These are phyloP conservation scores for Xerus inauris DNA, from an alignment of 2,113 vertebrate species.

Conservation along the genomic window DNA sequence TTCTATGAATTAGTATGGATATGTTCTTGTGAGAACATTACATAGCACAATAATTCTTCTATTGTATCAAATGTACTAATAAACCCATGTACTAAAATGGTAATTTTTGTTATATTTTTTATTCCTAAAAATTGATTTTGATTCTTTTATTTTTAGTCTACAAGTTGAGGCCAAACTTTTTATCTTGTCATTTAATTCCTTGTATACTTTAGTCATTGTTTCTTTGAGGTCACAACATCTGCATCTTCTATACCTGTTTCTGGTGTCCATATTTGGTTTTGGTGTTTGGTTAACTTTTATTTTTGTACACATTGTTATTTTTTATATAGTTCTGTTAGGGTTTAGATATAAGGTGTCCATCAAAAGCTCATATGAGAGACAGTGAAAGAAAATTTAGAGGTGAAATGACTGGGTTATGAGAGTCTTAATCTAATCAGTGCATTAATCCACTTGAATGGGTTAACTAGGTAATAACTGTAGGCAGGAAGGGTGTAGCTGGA, in stretches of 20 bases:
- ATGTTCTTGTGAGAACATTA: conserved; percentile 26
- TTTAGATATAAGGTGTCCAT: too few species aligned
- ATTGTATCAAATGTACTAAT: not conserved
- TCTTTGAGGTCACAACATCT: not conserved
- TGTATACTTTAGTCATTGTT: not conserved
- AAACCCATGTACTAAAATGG: not conserved
- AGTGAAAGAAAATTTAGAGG: too few species aligned
- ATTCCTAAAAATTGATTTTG: not conserved
- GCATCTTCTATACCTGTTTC: not conserved
- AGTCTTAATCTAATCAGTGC: too few species aligned
- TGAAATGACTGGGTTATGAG: too few species aligned
- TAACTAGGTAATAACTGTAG: too few species aligned
- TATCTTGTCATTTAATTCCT: not conserved
- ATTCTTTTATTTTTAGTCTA: not conserved
- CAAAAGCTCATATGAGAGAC: too few species aligned
- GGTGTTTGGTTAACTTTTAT: not conserved
- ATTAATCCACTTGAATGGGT: too few species aligned
- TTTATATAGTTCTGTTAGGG: not conserved
- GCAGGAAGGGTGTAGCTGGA: too few species aligned
- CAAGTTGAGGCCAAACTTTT: not conserved
- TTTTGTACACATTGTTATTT: not conserved
- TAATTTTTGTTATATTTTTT: not conserved
- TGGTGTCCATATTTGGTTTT: not conserved
- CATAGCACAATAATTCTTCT: not conserved
- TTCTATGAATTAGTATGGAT: not conserved